phyloP scores from a whole-genome alignment of 2,113 vertebrate species.

The Empidonax alnorum region DNA sequence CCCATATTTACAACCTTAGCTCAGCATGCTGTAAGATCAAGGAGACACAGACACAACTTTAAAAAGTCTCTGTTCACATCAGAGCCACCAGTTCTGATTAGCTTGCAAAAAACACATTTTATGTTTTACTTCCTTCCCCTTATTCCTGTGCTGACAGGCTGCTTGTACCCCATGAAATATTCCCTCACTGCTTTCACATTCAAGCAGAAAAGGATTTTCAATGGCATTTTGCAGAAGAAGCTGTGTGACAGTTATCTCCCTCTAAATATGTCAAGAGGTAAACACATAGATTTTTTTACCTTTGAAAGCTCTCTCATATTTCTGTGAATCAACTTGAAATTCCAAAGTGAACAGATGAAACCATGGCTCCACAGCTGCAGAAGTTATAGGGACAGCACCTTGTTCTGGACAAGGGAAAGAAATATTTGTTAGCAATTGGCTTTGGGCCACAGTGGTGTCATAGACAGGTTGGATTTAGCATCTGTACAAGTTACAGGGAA shows the following conservation, averaged over 20 bases:
- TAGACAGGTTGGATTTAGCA: background rate
- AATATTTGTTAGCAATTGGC: background rate
- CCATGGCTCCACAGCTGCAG: background rate
- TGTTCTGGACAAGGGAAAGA: background rate
- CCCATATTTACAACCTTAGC: background rate
- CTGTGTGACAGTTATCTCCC: background rate
- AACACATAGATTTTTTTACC: background rate
- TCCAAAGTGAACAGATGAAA: background rate
- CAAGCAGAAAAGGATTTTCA: background rate
- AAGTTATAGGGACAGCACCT: background rate
- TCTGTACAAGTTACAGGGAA: background rate
- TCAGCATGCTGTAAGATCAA: background rate
- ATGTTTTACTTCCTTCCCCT: background rate
- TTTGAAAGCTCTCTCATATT: background rate
- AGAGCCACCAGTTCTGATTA: background rate
- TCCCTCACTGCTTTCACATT: background rate
- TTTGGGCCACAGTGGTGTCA: background rate
- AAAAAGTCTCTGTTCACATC: background rate
- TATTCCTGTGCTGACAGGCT: background rate
- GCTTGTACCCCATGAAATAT: background rate
- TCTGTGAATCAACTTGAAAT: background rate
- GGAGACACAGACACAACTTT: background rate
- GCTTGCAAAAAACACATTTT: background rate
- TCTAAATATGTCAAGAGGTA: background rate
- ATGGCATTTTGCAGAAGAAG: background rate